A percentile compares a stretch with the other conserved stretches of the same genome.
Evolutionary conservation across 2,797 vertebrate genomes (phyloP).

Genomic region (Distichodus sexfasciatus): DNA sequence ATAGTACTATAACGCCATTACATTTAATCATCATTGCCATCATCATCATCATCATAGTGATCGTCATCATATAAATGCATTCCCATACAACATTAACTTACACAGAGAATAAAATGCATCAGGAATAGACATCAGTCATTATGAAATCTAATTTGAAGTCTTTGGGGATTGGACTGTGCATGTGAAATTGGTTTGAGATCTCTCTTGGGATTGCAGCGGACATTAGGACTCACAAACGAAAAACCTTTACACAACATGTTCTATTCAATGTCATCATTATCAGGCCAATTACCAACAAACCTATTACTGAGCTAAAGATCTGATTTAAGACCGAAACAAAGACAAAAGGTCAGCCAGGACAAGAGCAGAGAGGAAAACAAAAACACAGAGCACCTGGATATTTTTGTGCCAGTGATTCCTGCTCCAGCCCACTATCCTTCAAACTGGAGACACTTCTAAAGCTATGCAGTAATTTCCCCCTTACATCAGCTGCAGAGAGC

Average conservation of each 20-base stretch:
- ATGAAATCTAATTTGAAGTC: slow-evolving; percentile 75
- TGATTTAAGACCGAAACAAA: slow-evolving; percentile 38
- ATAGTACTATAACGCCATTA: slow-evolving; percentile 51
- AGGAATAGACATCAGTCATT: slow-evolving; percentile 74
- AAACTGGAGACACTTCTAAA: not conserved
- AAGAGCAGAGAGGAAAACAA: slow-evolving; percentile 11
- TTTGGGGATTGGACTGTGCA: slow-evolving; percentile 62
- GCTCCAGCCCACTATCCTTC: slow-evolving; percentile 17
- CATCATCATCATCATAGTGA: too few relatives aligned
- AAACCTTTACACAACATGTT: slow-evolving; percentile 53
- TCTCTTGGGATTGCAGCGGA: slow-evolving; percentile 62
- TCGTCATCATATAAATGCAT: too few relatives aligned
- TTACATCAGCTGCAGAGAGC: slow-evolving; percentile 20
- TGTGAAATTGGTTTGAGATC: slow-evolving; percentile 67
- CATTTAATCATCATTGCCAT: slow-evolving; percentile 68
- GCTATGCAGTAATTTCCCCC: slow-evolving; percentile 18
- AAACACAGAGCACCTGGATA: not conserved
- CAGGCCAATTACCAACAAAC: slow-evolving; percentile 49
- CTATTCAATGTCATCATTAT: slow-evolving; percentile 54
- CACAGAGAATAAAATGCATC: slow-evolving; percentile 65
- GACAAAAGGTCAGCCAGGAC: slow-evolving; percentile 34
- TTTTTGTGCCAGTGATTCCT: not conserved
- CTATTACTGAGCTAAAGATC: slow-evolving; percentile 52
- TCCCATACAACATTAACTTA: slow-evolving; percentile 66
- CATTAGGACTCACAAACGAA: slow-evolving; percentile 64